Conservation (phyloP, 2,888 invertebrate genomes). For the Cataglyphis livida region DNA sequence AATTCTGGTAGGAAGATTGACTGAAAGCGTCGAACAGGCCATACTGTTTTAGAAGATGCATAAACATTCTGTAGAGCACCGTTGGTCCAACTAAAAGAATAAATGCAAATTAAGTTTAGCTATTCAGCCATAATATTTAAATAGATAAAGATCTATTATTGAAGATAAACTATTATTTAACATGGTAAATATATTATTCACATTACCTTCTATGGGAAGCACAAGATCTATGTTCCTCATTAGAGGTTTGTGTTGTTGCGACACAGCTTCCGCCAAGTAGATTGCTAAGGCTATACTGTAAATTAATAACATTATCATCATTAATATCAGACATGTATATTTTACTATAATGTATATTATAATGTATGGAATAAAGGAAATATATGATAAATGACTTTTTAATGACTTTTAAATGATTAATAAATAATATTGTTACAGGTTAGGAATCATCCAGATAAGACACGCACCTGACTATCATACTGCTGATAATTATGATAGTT, state of each 20-base stretch:
- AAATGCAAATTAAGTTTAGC: constrained; percentile 16
- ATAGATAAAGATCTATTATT: neutral
- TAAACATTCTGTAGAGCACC: constrained; percentile 88
- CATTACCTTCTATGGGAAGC: constrained; percentile 88
- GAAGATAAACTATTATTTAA: constrained; percentile 75
- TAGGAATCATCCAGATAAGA: constrained; percentile 62
- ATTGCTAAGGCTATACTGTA: constrained; percentile 80
- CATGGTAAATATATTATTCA: constrained; percentile 44
- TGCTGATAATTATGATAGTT: constrained; percentile 75
- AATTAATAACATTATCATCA: constrained; percentile 19
- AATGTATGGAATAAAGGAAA: neutral
- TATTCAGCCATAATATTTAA: neutral
- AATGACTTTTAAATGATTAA: neutral
- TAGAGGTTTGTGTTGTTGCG: constrained; percentile 69
- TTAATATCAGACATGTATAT: neutral
- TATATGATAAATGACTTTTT: neutral
- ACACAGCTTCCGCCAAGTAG: constrained; percentile 77
- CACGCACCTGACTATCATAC: constrained; percentile 81
- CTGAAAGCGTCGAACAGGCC: constrained; percentile 94
- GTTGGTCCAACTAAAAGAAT: constrained; percentile 88
- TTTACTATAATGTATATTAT: neutral
- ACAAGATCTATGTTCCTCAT: constrained; percentile 85
- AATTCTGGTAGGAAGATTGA: constrained; percentile 96
- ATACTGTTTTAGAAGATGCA: constrained; percentile 90
- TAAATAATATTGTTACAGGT: constrained; percentile 64